These are phyloP conservation scores for Lagenorhynchus albirostris DNA, from an alignment of 2,113 vertebrate genomes.

Conservation along the genomic window DNA sequence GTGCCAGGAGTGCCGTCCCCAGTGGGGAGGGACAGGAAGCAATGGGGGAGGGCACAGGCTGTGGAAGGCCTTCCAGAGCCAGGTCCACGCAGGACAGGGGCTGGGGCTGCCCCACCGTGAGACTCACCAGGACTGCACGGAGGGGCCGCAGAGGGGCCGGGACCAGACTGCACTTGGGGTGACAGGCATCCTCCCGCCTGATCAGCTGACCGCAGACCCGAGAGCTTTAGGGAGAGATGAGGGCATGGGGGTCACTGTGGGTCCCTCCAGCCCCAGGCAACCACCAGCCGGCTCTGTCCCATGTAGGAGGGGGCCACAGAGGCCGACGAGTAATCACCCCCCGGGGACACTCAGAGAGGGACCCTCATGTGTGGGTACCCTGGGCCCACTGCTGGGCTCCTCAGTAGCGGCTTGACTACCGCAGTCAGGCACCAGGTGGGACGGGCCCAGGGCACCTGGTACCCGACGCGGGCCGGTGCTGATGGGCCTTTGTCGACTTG, in stretches of 20 bases:
- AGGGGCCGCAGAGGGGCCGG: too few relatives aligned
- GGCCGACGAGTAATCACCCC: fast-evolving
- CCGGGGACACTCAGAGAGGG: background rate
- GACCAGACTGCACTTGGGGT: fast-evolving
- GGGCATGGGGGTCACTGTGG: too few relatives aligned
- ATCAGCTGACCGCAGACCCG: fast-evolving
- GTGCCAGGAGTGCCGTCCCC: background rate
- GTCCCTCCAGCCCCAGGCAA: fast-evolving
- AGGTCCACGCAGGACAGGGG: fast-evolving
- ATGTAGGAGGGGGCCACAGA: fast-evolving
- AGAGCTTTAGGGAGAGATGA: background rate
- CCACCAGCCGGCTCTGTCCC: fast-evolving
- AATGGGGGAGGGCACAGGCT: background rate
- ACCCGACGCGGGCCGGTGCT: background rate
- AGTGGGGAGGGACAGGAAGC: background rate
- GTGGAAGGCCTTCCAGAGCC: fast-evolving
- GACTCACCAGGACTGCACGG: fast-evolving
- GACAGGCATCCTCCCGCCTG: fast-evolving
- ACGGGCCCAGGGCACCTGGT: fast-evolving
- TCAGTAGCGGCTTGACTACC: fast-evolving
- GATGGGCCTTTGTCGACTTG: background rate
- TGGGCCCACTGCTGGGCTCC: background rate
- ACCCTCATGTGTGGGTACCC: fast-evolving
- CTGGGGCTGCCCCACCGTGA: fast-evolving
- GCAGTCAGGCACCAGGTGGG: fast-evolving